Evolutionary conservation across 1,140 invertebrate genomes (phyloP), one percentile per base, ranked within the genome.

Genomic region (Coelopa frigida): DNA sequence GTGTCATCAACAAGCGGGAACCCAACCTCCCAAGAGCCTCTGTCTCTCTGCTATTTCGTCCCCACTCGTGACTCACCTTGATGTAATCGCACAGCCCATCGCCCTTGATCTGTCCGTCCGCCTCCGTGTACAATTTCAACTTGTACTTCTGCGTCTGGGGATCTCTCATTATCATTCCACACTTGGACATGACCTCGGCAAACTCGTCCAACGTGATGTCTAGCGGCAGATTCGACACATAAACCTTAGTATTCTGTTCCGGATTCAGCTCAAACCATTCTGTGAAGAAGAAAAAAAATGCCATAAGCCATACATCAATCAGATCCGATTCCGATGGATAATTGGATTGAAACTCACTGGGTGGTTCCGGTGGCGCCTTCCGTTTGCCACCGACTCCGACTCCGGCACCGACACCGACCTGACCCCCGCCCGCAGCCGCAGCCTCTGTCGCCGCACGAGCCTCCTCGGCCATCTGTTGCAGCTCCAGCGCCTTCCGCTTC

Each of bases 41-140:
- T 17, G 6, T 37, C 17, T 29, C 27, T 29, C 7, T n/a, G n/a
- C 27, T 8, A 29, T 27, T 8, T 10, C 8, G 12, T 43, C 6
- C 5, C n/a, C n/a, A 8, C 20, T 33, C 12, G 0, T 10, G 27
- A 62, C 72, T 72, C 61, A 84, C 79, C 80, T 94, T 98, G 17
- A 99, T 94, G 61, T 98, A 99, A 54, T 91, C 92, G 70, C 95
- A 99, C 6, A 93, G 75, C 14, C 87, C 97, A 75, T 99, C 96
- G 12, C 96, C 96, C 75, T 99, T 99, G 10, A 89, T 74, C 52
- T 84, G 76, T 3, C 89, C 87, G 58, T 87, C 77, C 32, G 79
- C 69, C 60, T 96, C 90, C 54, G 75, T 82, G 68, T 99, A 99
- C 8, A 99, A 65, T 74, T 98, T 99, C 0, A 98, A 74, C 75